These are phyloP conservation scores for Folsomia candida DNA, from an alignment of 2,888 invertebrate genomes.

Conservation along the genomic window DNA sequence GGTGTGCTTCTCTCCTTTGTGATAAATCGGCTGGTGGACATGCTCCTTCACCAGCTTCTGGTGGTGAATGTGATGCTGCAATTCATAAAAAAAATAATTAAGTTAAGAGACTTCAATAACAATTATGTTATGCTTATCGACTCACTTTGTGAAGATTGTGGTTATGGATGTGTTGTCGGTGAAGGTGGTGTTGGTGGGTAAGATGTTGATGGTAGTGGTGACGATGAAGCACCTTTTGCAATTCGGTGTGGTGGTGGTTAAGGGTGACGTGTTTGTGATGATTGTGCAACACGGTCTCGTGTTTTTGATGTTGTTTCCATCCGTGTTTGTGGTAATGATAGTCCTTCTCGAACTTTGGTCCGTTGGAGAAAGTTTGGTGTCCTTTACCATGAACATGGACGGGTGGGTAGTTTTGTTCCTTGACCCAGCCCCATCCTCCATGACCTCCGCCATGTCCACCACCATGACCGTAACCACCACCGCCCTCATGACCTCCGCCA, in stretches of 20 bases:
- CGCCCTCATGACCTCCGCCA: slow-evolving; percentile 14
- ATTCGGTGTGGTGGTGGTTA: slow-evolving; percentile 17
- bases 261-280: slow-evolving; percentile 19
- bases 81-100: neutral
- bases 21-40: slow-evolving; percentile 40
- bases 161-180: slow-evolving; percentile 36
- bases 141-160: slow-evolving; percentile 34
- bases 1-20: slow-evolving; percentile 33
- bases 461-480: slow-evolving; percentile 6
- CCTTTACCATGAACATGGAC: slow-evolving; percentile 34
- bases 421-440: slow-evolving; percentile 33
- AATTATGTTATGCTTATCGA: neutral
- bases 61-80: slow-evolving; percentile 32
- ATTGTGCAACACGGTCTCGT: slow-evolving; percentile 8
- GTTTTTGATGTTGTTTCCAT: slow-evolving; percentile 18
- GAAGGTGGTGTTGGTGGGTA: slow-evolving; percentile 39
- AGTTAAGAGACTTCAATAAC: neutral
- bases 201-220: slow-evolving; percentile 38
- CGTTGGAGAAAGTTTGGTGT: slow-evolving; percentile 24
- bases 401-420: slow-evolving; percentile 38
- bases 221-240: slow-evolving; percentile 25
- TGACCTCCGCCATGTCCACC: slow-evolving; percentile 10
- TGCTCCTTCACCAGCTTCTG: slow-evolving; percentile 35
- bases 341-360: slow-evolving; percentile 35
- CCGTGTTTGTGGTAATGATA: slow-evolving; percentile 37